Base-by-base conservation (phyloP, 2,113 vertebrate genomes). In the Rhinoptilus africanus region DNA sequence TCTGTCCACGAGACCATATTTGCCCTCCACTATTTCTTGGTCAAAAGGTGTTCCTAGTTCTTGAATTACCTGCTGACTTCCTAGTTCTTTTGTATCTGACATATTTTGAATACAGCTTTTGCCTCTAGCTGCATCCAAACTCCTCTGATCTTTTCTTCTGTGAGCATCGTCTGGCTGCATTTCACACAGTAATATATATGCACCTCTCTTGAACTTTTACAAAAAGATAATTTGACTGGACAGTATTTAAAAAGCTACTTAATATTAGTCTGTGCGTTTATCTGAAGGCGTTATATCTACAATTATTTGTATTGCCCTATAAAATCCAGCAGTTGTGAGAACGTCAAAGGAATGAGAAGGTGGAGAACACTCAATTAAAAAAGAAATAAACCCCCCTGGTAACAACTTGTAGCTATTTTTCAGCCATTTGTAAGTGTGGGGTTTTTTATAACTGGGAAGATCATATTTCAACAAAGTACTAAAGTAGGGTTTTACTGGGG, bases 81-180 rank as follows among this genome's bases (percentile, higher is more conserved):
- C 32, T 10, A 10, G 4, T 37, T 88, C 71, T 84, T 87, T 82
- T 39, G 5, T 89, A 34, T 45, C 47, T 57, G 16, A 4, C 3
- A 1, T 78, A 21, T 88, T 93, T 82, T 82, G 59, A 60, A 48
- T 54, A 48, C 19, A 23, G 26, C 39, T 87, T 73, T 56, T 91
- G 69, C 78, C 78, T 78, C 34, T 35, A 88, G 85, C 66, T 93
- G 47, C 47, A 21, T 32, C 51, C 64, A 76, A 8, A 17, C 35
- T 60, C 43, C 60, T 96, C 56, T 93, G 87, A 85, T 81, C 64
- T 28, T 59, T 75, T 57, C 73, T 88, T 82, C 60, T 60, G 43
- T 63, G 57, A 85, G 57, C 43, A 30, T 54, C 2, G 1, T 51
- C 62, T 88, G 53, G 71, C 57, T 6, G 2, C 69, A 35, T 51